A percentile compares a stretch with the other conserved stretches of the same genome.
These are phyloP conservation scores for Gallinago jamesoni DNA, from an alignment of 2,113 vertebrate genomes.

Conservation along the genomic window DNA sequence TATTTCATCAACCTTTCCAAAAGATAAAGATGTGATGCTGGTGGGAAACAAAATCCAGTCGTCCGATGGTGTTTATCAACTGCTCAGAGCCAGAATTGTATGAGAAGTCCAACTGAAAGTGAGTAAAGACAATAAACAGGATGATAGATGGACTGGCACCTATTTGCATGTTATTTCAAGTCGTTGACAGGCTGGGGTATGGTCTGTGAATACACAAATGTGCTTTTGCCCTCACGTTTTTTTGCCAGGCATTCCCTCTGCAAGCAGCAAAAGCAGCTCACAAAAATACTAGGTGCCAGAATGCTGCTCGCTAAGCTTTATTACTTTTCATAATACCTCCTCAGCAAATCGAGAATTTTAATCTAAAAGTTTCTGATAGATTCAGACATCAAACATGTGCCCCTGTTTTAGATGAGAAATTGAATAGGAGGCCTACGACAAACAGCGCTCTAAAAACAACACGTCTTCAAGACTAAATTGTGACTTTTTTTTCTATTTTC, in stretches of 20 bases:
- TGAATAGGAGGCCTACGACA: not conserved
- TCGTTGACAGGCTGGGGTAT: constrained; percentile 43
- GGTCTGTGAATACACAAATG: constrained; percentile 24
- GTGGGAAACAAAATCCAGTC: constrained; percentile 64
- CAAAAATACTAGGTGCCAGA: not conserved
- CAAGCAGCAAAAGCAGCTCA: not conserved
- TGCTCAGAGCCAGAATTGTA: constrained; percentile 37
- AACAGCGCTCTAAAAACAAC: not conserved
- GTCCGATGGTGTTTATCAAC: constrained; percentile 34
- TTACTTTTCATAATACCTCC: not conserved
- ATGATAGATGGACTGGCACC: constrained; percentile 52
- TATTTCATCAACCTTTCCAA: constrained; percentile 62
- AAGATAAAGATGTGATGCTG: constrained; percentile 52
- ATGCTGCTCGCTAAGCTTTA: not conserved
- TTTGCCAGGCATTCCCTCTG: constrained; percentile 47
- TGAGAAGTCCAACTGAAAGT: constrained; percentile 51
- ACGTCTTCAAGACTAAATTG: not conserved
- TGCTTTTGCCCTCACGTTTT: not conserved
- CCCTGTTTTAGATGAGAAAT: not conserved
- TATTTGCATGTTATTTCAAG: constrained; percentile 60
- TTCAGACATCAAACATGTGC: not conserved
- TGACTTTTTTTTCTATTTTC: not conserved
- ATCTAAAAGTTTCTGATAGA: not conserved
- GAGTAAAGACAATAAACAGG: constrained; percentile 63
- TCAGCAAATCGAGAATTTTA: not conserved